Evolutionary conservation across 2,797 vertebrate genomes (phyloP), one percentile per base, ranked within the genome.

Genomic region (Orestias chungarensis): DNA sequence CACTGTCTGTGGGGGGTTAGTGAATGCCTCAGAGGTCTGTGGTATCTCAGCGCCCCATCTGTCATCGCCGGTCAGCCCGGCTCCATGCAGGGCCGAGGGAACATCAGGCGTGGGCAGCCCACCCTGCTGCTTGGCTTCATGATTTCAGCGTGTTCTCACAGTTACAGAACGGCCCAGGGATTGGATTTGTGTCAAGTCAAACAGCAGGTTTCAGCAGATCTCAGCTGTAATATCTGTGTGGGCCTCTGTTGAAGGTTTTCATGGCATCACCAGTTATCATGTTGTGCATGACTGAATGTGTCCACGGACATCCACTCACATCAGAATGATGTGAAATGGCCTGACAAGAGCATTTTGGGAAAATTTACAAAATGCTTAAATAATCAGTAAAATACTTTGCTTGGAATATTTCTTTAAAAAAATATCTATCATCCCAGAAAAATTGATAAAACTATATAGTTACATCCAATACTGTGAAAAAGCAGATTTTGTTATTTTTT

Each of bases 1-100:
- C 73, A 14, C 47, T 6, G 76, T 79, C 85, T 78, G 84, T 27
- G 68, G 81, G 81, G 52, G 79, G 42, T 73, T 73, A 73, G 70
- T 33, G 50, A 43, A 82, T 72, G 82, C 73, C 73, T 69, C 80
- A 31, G 68, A 62, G 83, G 79, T 77, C 74, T 73, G 73, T 35
- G 55, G 62, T 88, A 87, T 92, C 89, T 82, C 74, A 25, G 77
- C 33, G 23, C 43, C 73, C 85, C 88, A 89, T 92, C 87, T 91
- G 90, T 92, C 89, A 91, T 81, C 61, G 1, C 31, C 29, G 61
- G 86, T 86, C 84, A 73, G 71, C 66, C 69, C 11, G 29, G 71
- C 49, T 74, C 79, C 75, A 47, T 68, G n/a, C 75, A 43, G 78
- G 43, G 75, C 78, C 69, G 82, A 25, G 81, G 86, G 83, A 84